These are phyloP conservation scores for Eutolmus rufibarbis DNA, from an alignment of 2,888 invertebrate species.

Conservation along the genomic window DNA sequence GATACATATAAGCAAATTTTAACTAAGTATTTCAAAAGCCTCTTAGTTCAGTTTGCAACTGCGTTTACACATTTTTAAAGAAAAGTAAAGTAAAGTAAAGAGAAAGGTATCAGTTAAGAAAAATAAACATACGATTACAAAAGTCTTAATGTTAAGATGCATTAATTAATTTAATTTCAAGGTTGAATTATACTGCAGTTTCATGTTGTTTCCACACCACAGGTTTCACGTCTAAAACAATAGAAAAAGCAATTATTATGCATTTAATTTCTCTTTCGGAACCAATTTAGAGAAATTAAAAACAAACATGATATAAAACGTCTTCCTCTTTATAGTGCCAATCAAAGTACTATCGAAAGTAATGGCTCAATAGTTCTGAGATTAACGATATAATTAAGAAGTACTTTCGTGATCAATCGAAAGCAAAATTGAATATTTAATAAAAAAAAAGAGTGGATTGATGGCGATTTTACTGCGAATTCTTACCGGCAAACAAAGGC, in stretches of 20 bases:
- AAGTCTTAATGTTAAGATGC: background rate
- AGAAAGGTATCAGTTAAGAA: background rate
- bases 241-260: background rate
- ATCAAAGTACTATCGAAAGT: background rate
- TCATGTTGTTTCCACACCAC: background rate
- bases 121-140: background rate
- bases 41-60: too few relatives aligned
- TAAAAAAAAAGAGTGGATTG: background rate
- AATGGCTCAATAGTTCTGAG: background rate
- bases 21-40: too few relatives aligned
- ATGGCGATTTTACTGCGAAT: background rate
- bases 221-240: background rate
- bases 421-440: background rate
- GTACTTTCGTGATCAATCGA: conserved; percentile 4
- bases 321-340: background rate
- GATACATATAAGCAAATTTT: too few relatives aligned
- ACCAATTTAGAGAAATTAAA: background rate
- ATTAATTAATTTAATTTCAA: background rate
- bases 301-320: background rate
- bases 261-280: background rate
- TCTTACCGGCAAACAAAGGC: background rate
- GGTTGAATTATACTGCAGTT: background rate
- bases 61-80: background rate
- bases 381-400: background rate
- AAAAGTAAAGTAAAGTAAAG: too few relatives aligned